These are phyloP conservation scores for Microcebus murinus DNA, from an alignment of 2,113 vertebrate genomes.

Conservation along the genomic window DNA sequence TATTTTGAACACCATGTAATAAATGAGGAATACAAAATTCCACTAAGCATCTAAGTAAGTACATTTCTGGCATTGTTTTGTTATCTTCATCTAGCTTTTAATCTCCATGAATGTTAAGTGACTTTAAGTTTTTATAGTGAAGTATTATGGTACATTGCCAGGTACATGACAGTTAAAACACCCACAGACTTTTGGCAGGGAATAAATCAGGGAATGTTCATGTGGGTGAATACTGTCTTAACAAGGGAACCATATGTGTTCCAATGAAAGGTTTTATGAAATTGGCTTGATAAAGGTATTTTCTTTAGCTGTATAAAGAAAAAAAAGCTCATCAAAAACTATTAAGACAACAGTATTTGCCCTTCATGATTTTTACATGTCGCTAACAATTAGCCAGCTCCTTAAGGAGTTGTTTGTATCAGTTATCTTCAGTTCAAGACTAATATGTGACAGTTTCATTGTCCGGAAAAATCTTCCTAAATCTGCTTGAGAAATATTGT, in stretches of 20 bases:
- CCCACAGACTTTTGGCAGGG: constrained; percentile 56
- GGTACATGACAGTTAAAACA: constrained; percentile 53
- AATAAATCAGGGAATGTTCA: constrained; percentile 57
- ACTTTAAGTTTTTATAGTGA: constrained; percentile 64
- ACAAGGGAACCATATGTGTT: constrained; percentile 41
- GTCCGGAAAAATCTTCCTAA: background rate
- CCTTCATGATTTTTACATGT: background rate
- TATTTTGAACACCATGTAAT: constrained; percentile 26
- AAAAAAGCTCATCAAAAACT: background rate
- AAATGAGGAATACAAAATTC: constrained; percentile 55
- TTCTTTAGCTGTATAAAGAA: background rate
- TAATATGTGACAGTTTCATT: background rate
- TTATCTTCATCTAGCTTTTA: constrained; percentile 52
- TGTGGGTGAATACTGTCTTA: constrained; percentile 38
- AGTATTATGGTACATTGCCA: constrained; percentile 47
- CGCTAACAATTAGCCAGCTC: background rate
- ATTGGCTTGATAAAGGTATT: constrained; percentile 15
- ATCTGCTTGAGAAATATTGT: background rate
- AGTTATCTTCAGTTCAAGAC: constrained; percentile 11
- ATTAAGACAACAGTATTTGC: background rate
- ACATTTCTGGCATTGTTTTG: constrained; percentile 18
- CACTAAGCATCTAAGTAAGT: background rate
- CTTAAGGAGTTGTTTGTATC: background rate
- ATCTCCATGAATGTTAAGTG: constrained; percentile 57
- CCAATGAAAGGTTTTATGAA: constrained; percentile 28